Percentiles rank a stretch among this genome's conserved stretches.
Evolutionary conservation across 2,888 invertebrate species (phyloP).

Genomic region (Acleris holmiana): DNA sequence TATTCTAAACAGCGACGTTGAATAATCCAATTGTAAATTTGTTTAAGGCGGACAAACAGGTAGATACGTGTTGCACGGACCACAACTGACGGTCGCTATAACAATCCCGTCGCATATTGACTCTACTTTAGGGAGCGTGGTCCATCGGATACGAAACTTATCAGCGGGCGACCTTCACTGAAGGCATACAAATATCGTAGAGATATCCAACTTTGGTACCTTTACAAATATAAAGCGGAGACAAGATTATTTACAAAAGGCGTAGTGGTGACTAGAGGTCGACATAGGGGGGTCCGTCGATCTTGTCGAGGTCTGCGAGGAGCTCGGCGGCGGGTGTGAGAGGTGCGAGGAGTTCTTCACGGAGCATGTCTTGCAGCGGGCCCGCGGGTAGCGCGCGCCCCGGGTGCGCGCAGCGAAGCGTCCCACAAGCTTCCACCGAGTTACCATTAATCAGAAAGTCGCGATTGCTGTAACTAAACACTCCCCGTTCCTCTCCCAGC

Average conservation of each 20-base stretch:
- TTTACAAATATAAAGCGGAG: constrained; percentile 67
- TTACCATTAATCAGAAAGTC: constrained; percentile 87
- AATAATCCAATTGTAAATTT: constrained; percentile 8
- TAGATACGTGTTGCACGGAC: constrained; percentile 6
- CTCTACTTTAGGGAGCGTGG: constrained; percentile 75
- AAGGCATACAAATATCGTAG: constrained; percentile 77
- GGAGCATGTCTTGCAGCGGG: constrained; percentile 73
- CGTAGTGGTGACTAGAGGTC: constrained; percentile 73
- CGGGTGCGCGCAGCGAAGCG: constrained; percentile 48
- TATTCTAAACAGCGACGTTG: too few species aligned
- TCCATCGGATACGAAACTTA: constrained; percentile 46
- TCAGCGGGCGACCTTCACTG: constrained; percentile 72
- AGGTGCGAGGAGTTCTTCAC: constrained; percentile 72
- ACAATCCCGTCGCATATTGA: constrained; percentile 68
- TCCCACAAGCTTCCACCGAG: constrained; percentile 75
- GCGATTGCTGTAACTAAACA: constrained; percentile 85
- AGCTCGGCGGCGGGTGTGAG: constrained; percentile 69
- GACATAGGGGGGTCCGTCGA: constrained; percentile 73
- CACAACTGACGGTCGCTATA: constrained; percentile 47
- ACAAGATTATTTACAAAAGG: constrained; percentile 59
- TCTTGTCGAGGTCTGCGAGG: constrained; percentile 77
- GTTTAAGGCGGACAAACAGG: constrained; percentile 12
- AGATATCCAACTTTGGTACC: constrained; percentile 68
- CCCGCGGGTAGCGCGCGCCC: constrained; percentile 57
- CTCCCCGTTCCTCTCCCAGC: constrained; percentile 76